Conservation (phyloP, 2,113 vertebrate species). For the Lipotes vexillifer region DNA sequence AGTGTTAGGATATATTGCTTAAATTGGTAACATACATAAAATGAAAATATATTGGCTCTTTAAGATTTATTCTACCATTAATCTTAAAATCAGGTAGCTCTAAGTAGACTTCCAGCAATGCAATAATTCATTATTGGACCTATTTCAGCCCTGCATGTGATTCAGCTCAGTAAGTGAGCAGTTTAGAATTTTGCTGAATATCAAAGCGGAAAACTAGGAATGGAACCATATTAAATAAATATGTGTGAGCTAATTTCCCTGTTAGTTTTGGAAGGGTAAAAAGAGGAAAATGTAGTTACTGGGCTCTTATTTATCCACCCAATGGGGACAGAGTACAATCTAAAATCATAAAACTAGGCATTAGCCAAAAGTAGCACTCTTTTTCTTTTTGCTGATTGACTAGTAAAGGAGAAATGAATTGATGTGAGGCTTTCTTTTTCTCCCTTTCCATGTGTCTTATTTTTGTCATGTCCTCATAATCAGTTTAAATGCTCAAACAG, state of each 20-base stretch:
- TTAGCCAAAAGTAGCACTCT: neutral
- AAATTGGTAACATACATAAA: constrained; percentile 44
- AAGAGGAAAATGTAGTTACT: neutral
- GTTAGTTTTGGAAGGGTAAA: neutral
- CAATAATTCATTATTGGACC: constrained; percentile 31
- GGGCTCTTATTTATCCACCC: neutral
- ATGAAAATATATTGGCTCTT: constrained; percentile 47
- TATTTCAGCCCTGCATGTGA: neutral
- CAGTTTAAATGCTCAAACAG: neutral
- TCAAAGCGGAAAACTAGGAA: neutral
- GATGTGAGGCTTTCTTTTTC: constrained; percentile 14
- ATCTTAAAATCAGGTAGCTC: constrained; percentile 31
- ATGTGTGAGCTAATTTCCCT: constrained; percentile 9
- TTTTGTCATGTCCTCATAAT: neutral
- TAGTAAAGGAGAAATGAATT: neutral
- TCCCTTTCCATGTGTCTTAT: neutral
- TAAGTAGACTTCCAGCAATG: neutral
- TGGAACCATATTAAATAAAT: neutral
- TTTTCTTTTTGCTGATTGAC: neutral
- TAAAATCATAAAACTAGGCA: neutral
- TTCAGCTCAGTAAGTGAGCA: constrained; percentile 2
- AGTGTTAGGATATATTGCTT: constrained; percentile 28
- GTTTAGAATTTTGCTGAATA: constrained; percentile 21
- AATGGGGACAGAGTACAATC: neutral
- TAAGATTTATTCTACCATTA: constrained; percentile 51